A percentile compares a stretch with the other conserved stretches of the same genome.
phyloP scores from a whole-genome alignment of 2,113 vertebrate genomes.

The Cyanistes caeruleus region DNA sequence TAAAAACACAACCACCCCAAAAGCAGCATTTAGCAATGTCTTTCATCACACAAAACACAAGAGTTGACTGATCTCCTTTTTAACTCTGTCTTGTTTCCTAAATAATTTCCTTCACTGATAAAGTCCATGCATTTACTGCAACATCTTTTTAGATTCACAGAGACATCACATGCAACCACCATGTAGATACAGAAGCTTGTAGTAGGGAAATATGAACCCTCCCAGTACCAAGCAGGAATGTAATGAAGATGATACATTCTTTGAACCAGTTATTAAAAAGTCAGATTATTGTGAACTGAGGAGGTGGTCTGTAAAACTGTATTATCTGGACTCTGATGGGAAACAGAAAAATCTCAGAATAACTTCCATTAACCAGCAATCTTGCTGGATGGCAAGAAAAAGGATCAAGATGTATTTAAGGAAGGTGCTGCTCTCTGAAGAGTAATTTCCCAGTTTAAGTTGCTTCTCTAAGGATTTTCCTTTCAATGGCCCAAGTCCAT shows the following conservation, averaged over 20 bases:
- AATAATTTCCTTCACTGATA: not conserved
- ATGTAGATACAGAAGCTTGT: rapidly evolving
- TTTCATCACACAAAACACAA: not conserved
- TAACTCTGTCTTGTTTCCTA: not conserved
- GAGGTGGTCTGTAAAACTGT: not conserved
- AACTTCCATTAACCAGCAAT: not conserved
- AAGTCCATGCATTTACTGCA: not conserved
- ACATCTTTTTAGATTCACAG: not conserved
- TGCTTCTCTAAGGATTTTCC: not conserved
- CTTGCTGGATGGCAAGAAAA: not conserved
- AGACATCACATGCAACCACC: not conserved
- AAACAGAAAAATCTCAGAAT: not conserved
- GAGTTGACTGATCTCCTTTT: rapidly evolving
- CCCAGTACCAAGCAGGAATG: not conserved
- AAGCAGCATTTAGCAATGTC: rapidly evolving
- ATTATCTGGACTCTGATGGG: not conserved
- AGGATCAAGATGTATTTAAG: rapidly evolving
- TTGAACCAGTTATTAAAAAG: not conserved
- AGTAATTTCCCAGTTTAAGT: not conserved
- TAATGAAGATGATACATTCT: rapidly evolving
- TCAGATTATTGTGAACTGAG: not conserved
- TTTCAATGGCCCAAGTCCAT: not conserved
- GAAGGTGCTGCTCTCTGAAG: not conserved
- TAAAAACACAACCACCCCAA: not conserved
- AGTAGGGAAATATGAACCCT: rapidly evolving